Percentiles rank a stretch among this genome's conserved stretches.
Evolutionary conservation across 1,140 invertebrate genomes (phyloP).

Genomic region (Eufriesea mexicana): DNA sequence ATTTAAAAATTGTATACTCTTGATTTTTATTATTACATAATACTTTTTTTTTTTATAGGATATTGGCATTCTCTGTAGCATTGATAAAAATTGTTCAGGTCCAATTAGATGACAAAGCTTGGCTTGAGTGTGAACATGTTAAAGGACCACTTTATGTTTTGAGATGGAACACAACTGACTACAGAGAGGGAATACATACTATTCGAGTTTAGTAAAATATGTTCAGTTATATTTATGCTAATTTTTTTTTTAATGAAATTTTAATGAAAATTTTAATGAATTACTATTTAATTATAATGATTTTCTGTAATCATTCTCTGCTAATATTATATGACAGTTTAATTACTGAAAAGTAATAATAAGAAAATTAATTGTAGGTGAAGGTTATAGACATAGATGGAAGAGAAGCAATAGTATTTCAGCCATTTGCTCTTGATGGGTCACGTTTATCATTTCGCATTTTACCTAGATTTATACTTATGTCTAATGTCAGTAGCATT

Average conservation of each 20-base stretch:
- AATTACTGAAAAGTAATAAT: background rate
- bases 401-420: conserved; percentile 83
- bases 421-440: conserved; percentile 91
- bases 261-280: background rate
- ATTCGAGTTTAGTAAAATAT: conserved; percentile 84
- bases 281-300: no score
- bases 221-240: background rate
- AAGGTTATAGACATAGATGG: conserved; percentile 85
- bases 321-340: conserved; percentile 24
- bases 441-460: conserved; percentile 86
- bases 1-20: background rate
- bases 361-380: conserved; percentile 79
- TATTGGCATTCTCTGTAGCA: conserved; percentile 88
- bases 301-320: no score
- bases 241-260: background rate
- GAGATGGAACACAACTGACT: conserved; percentile 88
- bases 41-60: conserved; percentile 80
- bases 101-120: conserved; percentile 85
- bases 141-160: conserved; percentile 88
- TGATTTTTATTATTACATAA: conserved; percentile 24
- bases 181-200: conserved; percentile 86
- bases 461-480: conserved; percentile 87
- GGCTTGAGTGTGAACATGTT: conserved; percentile 84
- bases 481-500: conserved; percentile 87
- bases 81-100: conserved; percentile 86